phyloP scores from a whole-genome alignment of 2,888 invertebrate species.

The Schizaphis graminum region DNA sequence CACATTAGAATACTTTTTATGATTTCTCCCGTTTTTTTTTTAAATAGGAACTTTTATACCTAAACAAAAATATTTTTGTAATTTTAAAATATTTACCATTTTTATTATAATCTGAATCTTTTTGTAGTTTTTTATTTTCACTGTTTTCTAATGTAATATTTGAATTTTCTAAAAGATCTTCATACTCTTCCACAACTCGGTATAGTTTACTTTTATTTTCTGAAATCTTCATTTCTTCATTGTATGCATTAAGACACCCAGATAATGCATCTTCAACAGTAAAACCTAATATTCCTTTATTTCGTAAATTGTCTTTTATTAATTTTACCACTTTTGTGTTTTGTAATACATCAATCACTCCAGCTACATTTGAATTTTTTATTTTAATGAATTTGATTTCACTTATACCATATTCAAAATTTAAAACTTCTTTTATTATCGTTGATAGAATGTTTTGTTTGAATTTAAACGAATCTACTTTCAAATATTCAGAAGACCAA shows the following conservation, averaged over 20 bases:
- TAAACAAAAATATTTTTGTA: neutral
- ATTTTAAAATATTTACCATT: neutral
- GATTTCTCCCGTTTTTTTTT: neutral
- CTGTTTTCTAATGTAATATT: neutral
- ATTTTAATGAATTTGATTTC: slow-evolving; percentile 34
- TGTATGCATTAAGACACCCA: slow-evolving; percentile 13
- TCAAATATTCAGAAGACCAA: slow-evolving; percentile 53
- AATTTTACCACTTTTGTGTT: slow-evolving; percentile 22
- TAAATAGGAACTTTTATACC: neutral
- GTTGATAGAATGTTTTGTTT: slow-evolving; percentile 7
- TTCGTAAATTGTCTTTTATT: slow-evolving; percentile 13
- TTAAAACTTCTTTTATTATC: slow-evolving; percentile 36
- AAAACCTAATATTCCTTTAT: slow-evolving; percentile 46
- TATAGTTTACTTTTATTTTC: slow-evolving; percentile 3
- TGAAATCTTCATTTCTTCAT: slow-evolving; percentile 45
- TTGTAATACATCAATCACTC: slow-evolving; percentile 30
- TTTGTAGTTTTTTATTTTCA: neutral
- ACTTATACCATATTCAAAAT: slow-evolving; percentile 42
- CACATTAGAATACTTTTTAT: neutral
- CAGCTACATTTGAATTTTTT: slow-evolving; percentile 36
- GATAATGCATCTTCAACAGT: neutral
- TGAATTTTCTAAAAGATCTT: neutral
- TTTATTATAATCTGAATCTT: neutral
- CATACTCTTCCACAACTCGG: neutral
- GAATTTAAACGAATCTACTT: neutral